Evolutionary conservation across 1,140 invertebrate species (phyloP), one percentile per base, ranked within the genome.

Genomic region (Drosophila micromelanica): DNA sequence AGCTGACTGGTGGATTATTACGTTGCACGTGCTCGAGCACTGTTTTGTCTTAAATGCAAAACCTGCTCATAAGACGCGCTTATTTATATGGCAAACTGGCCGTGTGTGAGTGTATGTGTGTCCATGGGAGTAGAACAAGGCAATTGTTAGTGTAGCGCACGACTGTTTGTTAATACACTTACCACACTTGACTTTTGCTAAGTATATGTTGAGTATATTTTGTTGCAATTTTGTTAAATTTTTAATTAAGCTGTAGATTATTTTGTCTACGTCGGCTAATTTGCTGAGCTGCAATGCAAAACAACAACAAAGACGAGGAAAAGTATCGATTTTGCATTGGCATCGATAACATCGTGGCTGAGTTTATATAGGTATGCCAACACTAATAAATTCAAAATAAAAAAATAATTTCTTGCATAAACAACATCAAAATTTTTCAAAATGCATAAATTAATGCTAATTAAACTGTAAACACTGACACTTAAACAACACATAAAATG

Each of bases 11-110:
- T 20, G 5, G 1, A 9, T 13, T 5, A 15, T 49, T 48, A 15
- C n/a, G 15, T 43, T 64, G 63, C 56, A 64, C 74, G 70, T 73
- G 55, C 40, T n/a, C 55, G 23, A 57, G 73, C 84, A 82, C 72
- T 76, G 76, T 76, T 73, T 78, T 61, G 48, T 72, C 63, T 61
- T 57, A 59, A 89, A 71, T 86, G 78, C 76, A 76, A 86, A 76
- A 78, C 78, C 76, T 82, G 76, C 68, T 82, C 38, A 52, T 17
- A 30, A 55, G 40, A 35, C 46, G 51, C 55, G 57, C 72, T 63
- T 89, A 79, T 89, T 89, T 87, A 82, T 87, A 70, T 67, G 67
- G 45, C 38, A 54, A 63, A 59, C 63, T 63, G n/a, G 71, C 13
- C 35, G 23, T 30, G 48, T 13, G 12, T 20, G 49, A 11, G 3